Conservation (phyloP, 2,888 invertebrate species). For the Lepidocyrtinus sp. region DNA sequence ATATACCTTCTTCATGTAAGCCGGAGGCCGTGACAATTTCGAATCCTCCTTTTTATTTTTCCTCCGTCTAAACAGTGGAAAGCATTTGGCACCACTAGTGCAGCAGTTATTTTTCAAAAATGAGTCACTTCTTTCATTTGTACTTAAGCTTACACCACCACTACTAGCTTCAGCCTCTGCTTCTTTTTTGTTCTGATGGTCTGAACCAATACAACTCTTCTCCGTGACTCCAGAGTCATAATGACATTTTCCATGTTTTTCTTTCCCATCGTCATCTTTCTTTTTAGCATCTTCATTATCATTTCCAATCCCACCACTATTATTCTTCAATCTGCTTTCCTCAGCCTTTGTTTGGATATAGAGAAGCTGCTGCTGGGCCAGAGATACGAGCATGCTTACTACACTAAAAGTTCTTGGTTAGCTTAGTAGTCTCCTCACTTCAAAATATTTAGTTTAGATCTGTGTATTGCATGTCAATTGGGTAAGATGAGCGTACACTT, state of each 20-base stretch:
- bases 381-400: conserved; percentile 48
- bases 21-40: conserved; percentile 17
- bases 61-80: conserved; percentile 32
- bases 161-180: neutral
- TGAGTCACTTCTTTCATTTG: neutral
- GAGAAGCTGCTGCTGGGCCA: conserved; percentile 52
- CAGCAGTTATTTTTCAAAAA: conserved; percentile 32
- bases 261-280: conserved; percentile 23
- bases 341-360: conserved; percentile 50
- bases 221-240: conserved; percentile 10
- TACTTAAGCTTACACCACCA: neutral
- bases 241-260: conserved; percentile 19
- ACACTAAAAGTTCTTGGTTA: neutral
- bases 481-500: neutral
- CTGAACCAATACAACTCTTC: conserved; percentile 16
- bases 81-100: conserved; percentile 41
- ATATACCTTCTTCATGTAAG: conserved; percentile 48
- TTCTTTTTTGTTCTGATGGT: conserved; percentile 11
- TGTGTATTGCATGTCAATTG: neutral
- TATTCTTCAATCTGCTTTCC: conserved; percentile 29
- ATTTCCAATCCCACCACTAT: conserved; percentile 14
- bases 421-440: neutral
- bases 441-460: neutral
- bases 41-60: conserved; percentile 15
- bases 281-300: neutral